Base-by-base conservation (phyloP, 2,113 vertebrate species). In the Tyrannus savana region DNA sequence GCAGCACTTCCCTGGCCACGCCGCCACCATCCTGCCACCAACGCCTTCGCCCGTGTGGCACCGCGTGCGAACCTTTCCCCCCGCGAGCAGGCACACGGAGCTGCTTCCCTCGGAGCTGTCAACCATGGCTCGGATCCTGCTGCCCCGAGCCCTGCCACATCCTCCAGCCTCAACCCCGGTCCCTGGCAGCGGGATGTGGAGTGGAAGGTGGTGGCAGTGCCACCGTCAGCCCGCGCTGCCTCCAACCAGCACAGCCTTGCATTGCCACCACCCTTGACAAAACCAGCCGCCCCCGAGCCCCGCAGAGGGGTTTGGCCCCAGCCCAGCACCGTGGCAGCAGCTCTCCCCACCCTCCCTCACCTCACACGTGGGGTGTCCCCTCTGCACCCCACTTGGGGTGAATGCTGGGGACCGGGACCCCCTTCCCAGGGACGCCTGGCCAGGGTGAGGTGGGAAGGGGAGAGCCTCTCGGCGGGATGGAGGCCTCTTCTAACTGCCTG, bases 401-500 rank as follows among this genome's bases (percentile, higher is more conserved):
- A 71, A 71, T 8, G 14, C 12, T 2, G 8, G 39, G 77, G 21
- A 39, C 0, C 0, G 0, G 39, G 66, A 87, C 28, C 30, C 78
- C 44, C 30, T 9, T 6, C n/a, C 41, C 2, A 5, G 92, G 53
- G 68, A 89, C 75, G 92, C 82, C 91, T 81, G 91, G 73, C 55
- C 89, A 66, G 1, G 17, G 86, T 25, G 47, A 95, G 94, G 73
- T 42, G 23, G 83, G 93, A 92, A 92, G 94, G 66, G 96, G 89
- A 95, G 95, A 94, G 94, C 74, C 89, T 96, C 95, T 95, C 41
- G 71, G 87, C 67, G 90, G 97, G 96, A 96, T 97, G 89, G 90
- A 96, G 97, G 97, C 94, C 97, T 97, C 80, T 91, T 97, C 97
- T 98, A 94, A 96, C 95, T 97, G 97, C 98, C 97, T 94, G 97